Conservation (phyloP, 2,797 vertebrate genomes). For the Dendrocincla tyrannina region DNA sequence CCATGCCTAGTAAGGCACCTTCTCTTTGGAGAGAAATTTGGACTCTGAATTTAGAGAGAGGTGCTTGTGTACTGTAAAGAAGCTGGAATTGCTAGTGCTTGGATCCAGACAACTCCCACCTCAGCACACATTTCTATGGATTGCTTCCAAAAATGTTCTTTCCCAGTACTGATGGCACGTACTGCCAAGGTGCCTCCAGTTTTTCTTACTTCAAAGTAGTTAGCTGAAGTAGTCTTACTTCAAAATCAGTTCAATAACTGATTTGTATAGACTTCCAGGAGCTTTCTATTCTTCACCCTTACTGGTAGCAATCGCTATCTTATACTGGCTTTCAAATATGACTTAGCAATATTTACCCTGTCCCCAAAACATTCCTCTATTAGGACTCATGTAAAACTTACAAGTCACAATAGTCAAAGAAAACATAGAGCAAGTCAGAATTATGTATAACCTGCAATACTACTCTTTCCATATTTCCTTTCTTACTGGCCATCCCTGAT, state of each 20-base stretch:
- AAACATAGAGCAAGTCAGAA: not conserved
- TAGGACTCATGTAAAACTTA: not conserved
- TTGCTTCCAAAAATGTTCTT: not conserved
- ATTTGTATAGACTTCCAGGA: not conserved
- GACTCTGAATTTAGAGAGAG: not conserved
- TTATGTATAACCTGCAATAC: slow-evolving; percentile 86
- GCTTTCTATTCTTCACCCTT: not conserved
- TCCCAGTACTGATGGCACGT: not conserved
- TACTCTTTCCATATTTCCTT: slow-evolving; percentile 84
- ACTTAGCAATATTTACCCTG: not conserved
- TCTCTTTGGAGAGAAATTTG: not conserved
- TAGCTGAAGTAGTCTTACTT: too few species aligned
- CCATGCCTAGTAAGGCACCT: not conserved
- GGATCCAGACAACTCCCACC: not conserved
- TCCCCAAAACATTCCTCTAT: not conserved
- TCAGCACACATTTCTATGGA: not conserved
- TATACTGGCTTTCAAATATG: not conserved
- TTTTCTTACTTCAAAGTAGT: not conserved
- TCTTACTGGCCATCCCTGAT: slow-evolving; percentile 73
- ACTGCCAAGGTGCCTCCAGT: not conserved
- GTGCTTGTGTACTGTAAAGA: not conserved
- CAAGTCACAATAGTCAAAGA: not conserved
- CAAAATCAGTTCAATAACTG: not conserved
- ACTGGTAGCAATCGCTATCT: not conserved
- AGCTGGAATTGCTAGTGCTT: not conserved